Percentiles rank a stretch among this genome's conserved stretches.
These are phyloP conservation scores for Phortica magna DNA, from an alignment of 2,888 invertebrate genomes.

Conservation along the genomic window DNA sequence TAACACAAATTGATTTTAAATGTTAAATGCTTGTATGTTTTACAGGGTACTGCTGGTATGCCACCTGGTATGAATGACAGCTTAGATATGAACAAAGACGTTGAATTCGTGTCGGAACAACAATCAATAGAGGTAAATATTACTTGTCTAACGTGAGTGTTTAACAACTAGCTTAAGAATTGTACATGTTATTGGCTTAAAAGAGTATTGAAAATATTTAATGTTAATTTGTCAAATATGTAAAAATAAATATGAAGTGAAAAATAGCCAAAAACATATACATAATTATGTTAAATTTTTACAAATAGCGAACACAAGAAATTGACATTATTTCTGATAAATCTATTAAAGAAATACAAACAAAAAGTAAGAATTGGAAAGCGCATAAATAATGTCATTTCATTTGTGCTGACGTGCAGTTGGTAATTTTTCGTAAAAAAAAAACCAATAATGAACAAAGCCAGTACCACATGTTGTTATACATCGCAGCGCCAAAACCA, in stretches of 20 bases:
- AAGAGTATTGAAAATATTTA: not conserved
- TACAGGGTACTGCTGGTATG: conserved; percentile 78
- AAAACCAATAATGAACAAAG: conserved; percentile 48
- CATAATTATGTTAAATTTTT: conserved; percentile 28
- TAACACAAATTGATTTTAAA: not conserved
- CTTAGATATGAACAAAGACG: conserved; percentile 81
- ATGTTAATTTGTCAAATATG: not conserved
- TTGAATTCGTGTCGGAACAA: conserved; percentile 83
- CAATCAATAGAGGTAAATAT: conserved; percentile 78
- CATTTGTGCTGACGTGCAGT: conserved; percentile 72
- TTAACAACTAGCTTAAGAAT: not conserved
- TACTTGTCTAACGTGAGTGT: not conserved
- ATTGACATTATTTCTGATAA: conserved; percentile 49
- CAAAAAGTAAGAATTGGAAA: not conserved
- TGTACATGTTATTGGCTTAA: conserved; percentile 8
- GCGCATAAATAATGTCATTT: conserved; percentile 49
- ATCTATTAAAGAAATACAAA: not conserved
- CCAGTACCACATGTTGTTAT: conserved; percentile 63
- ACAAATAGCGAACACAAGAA: conserved; percentile 48
- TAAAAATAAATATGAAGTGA: not conserved
- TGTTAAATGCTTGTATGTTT: not conserved
- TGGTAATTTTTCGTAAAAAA: conserved; percentile 39
- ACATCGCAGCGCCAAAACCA: conserved; percentile 40
- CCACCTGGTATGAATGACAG: conserved; percentile 71
- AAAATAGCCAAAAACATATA: conserved; percentile 20